Evolutionary conservation across 2,797 vertebrate species (phyloP).

Genomic region (Sarcophilus harrisii): DNA sequence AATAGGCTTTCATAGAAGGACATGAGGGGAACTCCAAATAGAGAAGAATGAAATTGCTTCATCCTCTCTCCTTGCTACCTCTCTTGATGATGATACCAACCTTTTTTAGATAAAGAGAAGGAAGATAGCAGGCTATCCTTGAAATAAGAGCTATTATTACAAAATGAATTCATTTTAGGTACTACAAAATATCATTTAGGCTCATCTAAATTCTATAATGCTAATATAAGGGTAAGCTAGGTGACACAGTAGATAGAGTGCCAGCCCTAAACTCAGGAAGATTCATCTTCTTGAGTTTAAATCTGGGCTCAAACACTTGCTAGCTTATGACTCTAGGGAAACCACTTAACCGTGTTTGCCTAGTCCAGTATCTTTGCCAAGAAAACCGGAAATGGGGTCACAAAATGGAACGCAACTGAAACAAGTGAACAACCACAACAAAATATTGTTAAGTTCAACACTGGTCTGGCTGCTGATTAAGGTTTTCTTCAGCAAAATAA

Average conservation of each 20-base stretch:
- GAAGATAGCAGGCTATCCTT: background rate
- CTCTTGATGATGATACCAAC: background rate
- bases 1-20: slow-evolving; percentile 64
- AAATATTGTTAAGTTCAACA: background rate
- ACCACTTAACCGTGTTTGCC: background rate
- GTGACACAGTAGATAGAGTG: background rate
- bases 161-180: slow-evolving; percentile 15
- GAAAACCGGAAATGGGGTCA: background rate
- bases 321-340: background rate
- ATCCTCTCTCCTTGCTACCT: background rate
- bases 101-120: too few relatives aligned
- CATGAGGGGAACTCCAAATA: background rate
- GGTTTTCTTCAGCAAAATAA: background rate
- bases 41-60: background rate
- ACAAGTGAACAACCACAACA: background rate
- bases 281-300: background rate
- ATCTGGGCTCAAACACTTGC: background rate
- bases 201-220: background rate
- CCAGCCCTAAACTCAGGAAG: background rate
- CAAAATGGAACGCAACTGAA: background rate
- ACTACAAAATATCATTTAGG: background rate
- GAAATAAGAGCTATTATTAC: background rate
- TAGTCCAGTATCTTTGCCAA: background rate
- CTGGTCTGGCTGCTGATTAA: background rate
- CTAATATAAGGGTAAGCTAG: background rate